Percentiles rank a stretch among this genome's conserved stretches.
These are phyloP conservation scores for Onthophagus taurus DNA, from an alignment of 1,140 invertebrate species.

Conservation along the genomic window DNA sequence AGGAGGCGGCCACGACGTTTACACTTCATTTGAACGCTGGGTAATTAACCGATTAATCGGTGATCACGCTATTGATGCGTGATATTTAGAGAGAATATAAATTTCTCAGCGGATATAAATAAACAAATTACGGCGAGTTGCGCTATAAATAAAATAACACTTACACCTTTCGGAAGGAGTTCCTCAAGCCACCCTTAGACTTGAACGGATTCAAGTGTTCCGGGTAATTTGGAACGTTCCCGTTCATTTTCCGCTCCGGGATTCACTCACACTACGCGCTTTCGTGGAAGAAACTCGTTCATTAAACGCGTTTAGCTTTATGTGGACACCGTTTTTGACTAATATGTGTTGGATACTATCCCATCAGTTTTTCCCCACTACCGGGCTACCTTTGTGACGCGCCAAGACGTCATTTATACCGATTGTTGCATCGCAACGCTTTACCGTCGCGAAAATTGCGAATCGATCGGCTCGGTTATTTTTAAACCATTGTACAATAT, in stretches of 20 bases:
- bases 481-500: too few species aligned
- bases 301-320: background rate
- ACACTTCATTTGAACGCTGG: background rate
- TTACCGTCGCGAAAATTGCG: too few species aligned
- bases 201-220: conserved; percentile 19
- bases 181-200: conserved; percentile 4
- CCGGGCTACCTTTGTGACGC: background rate
- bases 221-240: conserved; percentile 12
- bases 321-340: background rate
- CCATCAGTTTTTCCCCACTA: background rate
- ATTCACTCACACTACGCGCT: background rate
- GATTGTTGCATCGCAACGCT: background rate
- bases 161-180: conserved; percentile 13
- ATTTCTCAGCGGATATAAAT: background rate
- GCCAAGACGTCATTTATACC: background rate
- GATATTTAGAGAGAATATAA: background rate
- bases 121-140: background rate
- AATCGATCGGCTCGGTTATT: too few species aligned
- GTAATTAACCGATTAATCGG: background rate
- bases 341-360: background rate
- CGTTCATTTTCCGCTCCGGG: conserved; percentile 4
- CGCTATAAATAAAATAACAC: conserved; percentile 9
- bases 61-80: background rate
- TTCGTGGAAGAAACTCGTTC: background rate
- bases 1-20: too few species aligned